phyloP scores from a whole-genome alignment of 2,113 vertebrate species.

The Bujurquina vittata region DNA sequence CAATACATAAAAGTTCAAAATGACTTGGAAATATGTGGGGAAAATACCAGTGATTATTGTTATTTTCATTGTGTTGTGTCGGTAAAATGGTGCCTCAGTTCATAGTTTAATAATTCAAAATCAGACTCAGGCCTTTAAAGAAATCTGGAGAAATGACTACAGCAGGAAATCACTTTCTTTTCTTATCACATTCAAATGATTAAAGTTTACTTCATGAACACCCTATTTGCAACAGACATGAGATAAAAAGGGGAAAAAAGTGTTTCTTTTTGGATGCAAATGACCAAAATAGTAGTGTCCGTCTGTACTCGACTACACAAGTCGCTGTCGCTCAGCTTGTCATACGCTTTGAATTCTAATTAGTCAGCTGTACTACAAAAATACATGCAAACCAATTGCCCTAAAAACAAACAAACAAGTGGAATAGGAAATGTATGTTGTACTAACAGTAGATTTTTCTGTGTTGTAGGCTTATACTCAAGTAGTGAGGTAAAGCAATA shows the following conservation, averaged over 20 bases:
- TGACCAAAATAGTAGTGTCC: slow-evolving; percentile 3
- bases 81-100: slow-evolving; percentile 35
- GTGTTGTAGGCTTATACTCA: no score
- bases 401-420: no score
- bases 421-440: no score
- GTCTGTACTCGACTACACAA: neutral
- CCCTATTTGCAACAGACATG: slow-evolving; percentile 4
- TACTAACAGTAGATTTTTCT: no score
- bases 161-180: slow-evolving; percentile 50
- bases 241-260: slow-evolving; percentile 4
- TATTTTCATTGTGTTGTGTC: slow-evolving; percentile 44
- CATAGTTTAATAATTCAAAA: slow-evolving; percentile 54
- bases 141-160: slow-evolving; percentile 15
- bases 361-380: no score
- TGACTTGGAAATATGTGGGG: neutral
- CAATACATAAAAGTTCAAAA: neutral
- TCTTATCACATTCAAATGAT: slow-evolving; percentile 33
- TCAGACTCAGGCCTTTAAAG: slow-evolving; percentile 33
- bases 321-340: slow-evolving; percentile 8
- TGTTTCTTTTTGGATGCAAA: neutral
- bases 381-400: no score
- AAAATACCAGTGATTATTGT: neutral
- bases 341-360: neutral
- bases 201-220: slow-evolving; percentile 38
- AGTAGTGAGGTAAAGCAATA: no score